A percentile compares a stretch with the other conserved stretches of the same genome.
Evolutionary conservation across 2,888 invertebrate species (phyloP).

Genomic region (Tetheella fluctuosa): DNA sequence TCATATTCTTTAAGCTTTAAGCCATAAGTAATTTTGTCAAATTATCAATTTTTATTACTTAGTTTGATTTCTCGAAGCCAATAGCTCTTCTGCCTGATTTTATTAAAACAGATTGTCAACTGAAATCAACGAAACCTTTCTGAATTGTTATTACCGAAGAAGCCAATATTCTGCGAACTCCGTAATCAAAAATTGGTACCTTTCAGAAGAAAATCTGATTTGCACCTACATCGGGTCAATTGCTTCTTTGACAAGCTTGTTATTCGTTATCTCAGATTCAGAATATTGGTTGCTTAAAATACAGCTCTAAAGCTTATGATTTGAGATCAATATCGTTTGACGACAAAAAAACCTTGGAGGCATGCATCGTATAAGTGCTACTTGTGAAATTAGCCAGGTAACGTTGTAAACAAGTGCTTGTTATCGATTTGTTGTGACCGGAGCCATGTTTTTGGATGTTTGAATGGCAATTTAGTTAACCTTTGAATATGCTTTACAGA

Average conservation of each 20-base stretch:
- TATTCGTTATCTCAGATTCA: not conserved
- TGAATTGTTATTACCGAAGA: no score
- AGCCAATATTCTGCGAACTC: no score
- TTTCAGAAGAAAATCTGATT: not conserved
- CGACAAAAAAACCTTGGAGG: not conserved
- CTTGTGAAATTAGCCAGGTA: not conserved
- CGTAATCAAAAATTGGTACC: not conserved
- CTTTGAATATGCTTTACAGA: constrained; percentile 15
- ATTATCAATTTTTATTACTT: not conserved
- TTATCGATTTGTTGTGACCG: constrained; percentile 34
- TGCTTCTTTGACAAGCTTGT: not conserved
- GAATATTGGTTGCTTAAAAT: not conserved
- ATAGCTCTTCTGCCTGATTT: no score
- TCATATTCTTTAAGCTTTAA: no score
- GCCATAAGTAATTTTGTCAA: not conserved
- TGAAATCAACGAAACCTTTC: no score
- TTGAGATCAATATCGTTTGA: not conserved
- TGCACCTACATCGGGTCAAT: not conserved
- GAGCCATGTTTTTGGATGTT: constrained; percentile 17
- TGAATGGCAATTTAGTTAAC: constrained; percentile 15
- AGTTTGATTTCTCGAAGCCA: not conserved
- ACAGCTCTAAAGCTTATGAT: not conserved
- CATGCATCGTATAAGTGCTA: not conserved
- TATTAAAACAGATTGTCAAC: no score
- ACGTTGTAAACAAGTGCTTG: constrained; percentile 25